Percentiles rank a stretch among this genome's conserved stretches.
Evolutionary conservation across 1,140 invertebrate species (phyloP).

Genomic region (Orius insidiosus): DNA sequence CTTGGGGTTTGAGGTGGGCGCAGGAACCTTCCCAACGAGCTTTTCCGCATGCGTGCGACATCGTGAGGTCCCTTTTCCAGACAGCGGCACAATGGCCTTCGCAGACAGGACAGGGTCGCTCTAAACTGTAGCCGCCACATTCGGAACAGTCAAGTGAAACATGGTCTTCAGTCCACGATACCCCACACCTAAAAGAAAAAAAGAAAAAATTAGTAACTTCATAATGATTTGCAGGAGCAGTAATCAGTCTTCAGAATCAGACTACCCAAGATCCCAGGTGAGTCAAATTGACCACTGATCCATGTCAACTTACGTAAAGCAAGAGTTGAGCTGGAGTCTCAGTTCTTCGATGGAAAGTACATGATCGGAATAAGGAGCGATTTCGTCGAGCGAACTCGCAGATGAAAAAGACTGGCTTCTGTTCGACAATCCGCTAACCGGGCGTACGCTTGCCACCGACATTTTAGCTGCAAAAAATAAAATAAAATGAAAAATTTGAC

Average conservation of each 20-base stretch:
- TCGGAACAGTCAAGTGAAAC: slow-evolving; percentile 63
- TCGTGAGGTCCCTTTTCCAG: slow-evolving; percentile 61
- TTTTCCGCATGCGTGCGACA: slow-evolving; percentile 54
- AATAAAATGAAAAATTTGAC: not conserved
- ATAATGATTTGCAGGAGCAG: not conserved
- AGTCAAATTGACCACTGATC: not conserved
- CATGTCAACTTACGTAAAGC: slow-evolving; percentile 41
- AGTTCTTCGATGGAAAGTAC: slow-evolving; percentile 54
- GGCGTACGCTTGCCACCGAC: slow-evolving; percentile 17
- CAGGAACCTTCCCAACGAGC: slow-evolving; percentile 50
- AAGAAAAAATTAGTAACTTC: not conserved
- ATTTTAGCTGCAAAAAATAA: slow-evolving; percentile 20
- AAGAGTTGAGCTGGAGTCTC: slow-evolving; percentile 48
- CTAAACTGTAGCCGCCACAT: slow-evolving; percentile 63
- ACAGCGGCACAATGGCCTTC: slow-evolving; percentile 51
- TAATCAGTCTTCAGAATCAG: no score
- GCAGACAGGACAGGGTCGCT: slow-evolving; percentile 57
- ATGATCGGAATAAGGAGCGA: slow-evolving; percentile 24
- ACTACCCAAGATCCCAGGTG: no score
- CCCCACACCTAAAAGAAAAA: slow-evolving; percentile 42
- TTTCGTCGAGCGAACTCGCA: slow-evolving; percentile 16
- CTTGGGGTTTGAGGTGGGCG: slow-evolving; percentile 20
- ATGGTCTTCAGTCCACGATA: slow-evolving; percentile 64
- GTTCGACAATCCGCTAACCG: slow-evolving; percentile 11
- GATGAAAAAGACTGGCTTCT: slow-evolving; percentile 16